Base-by-base conservation (phyloP, 2,113 vertebrate genomes). In the Clinocottus analis region DNA sequence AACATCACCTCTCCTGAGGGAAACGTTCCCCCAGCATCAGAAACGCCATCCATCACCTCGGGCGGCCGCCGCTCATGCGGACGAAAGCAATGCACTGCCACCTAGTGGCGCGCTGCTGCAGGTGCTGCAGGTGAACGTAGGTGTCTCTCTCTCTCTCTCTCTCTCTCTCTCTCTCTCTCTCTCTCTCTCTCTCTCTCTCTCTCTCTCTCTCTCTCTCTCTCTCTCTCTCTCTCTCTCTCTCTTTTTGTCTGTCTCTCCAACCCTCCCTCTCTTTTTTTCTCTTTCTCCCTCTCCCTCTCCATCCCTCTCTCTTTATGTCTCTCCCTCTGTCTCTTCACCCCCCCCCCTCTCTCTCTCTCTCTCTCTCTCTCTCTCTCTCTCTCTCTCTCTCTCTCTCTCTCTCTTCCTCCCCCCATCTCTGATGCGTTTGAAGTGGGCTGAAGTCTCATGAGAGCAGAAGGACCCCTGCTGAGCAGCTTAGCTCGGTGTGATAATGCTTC, bases 41-140 rank as follows among this genome's bases (percentile, higher is more conserved):
- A 58, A 27, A 63, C 59, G 19, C 25, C 64, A 74, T 83, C 63
- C 71, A 76, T 75, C 60, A 6, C 63, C 7, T 47, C 49, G 25
- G 25, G 21, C 19, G 17, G 56, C 23, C 0, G 5, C 16, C n/a
- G 27, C 12, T 82, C 19, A 29, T 35, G 67, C 55, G 72, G 80
- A 72, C 23, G 61, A 89, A 53, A 81, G 79, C 62, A 23, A 73
- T 73, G 63, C 76, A 89, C 85, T 92, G 93, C 92, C 93, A 92
- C 82, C 89, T 83, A 77, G 89, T 94, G 93, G 90, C 66, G 12
- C 16, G 8, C 7, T 27, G 9, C 19, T 47, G 3, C 0, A n/a
- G 64, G 19, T 83, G 64, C 81, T 70, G 23, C 8, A 14, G 19
- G 47, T 19, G 3, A 55, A 33, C 9, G 49, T n/a, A 27, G 0